These are phyloP conservation scores for Fringilla coelebs DNA, from an alignment of 2,797 vertebrate species.

Conservation along the genomic window DNA sequence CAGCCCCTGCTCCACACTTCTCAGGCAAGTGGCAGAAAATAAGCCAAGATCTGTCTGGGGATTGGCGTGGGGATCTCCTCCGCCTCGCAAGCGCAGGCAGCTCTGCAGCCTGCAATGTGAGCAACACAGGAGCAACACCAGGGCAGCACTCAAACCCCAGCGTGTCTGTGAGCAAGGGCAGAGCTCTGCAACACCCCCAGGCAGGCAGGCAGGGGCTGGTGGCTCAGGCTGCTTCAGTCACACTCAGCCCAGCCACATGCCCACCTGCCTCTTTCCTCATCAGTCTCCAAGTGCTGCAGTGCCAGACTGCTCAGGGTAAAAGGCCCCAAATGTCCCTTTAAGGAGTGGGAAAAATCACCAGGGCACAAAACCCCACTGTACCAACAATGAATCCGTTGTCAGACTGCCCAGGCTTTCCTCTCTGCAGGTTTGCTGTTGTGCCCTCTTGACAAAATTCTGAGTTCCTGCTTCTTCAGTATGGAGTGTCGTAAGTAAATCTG, in stretches of 20 bases:
- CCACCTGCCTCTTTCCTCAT: not conserved
- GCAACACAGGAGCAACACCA: accelerated
- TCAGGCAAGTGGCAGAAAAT: accelerated
- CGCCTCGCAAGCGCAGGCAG: not conserved
- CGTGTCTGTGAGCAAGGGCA: accelerated
- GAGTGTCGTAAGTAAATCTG: not conserved
- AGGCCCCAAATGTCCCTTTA: not conserved
- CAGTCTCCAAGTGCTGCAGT: not conserved
- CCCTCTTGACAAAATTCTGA: not conserved
- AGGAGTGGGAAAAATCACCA: not conserved
- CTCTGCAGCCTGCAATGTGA: not conserved
- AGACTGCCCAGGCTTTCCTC: not conserved
- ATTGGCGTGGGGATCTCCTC: not conserved
- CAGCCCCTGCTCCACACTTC: not conserved
- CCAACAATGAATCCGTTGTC: not conserved
- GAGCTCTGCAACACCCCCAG: accelerated
- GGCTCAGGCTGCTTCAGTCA: not conserved
- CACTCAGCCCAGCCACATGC: not conserved
- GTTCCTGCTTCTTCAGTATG: not conserved
- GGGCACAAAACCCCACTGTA: accelerated
- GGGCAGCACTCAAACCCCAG: not conserved
- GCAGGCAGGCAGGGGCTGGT: not conserved
- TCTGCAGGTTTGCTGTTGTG: not conserved
- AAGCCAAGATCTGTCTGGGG: not conserved
- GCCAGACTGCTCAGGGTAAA: not conserved